Evolutionary conservation across 2,888 invertebrate species (phyloP).

Genomic region (Hirtodrosophila duncani): DNA sequence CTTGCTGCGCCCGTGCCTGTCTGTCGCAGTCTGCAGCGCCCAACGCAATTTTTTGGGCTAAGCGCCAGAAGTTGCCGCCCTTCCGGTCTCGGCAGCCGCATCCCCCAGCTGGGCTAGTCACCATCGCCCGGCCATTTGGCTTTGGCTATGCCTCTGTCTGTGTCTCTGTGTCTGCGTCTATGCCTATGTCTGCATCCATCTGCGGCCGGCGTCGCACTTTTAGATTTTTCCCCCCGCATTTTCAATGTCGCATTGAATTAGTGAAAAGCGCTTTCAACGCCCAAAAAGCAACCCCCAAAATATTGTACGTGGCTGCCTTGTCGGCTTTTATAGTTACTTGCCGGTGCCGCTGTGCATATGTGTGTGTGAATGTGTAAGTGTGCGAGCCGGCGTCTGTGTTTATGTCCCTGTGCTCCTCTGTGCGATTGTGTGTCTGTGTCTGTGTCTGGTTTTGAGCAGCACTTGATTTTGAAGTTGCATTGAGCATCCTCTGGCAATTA

Average conservation of each 20-base stretch:
- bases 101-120: slow-evolving; percentile 50
- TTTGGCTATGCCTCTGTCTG: background rate
- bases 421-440: slow-evolving; percentile 18
- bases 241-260: slow-evolving; percentile 77
- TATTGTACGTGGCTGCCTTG: slow-evolving; percentile 32
- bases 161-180: background rate
- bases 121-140: slow-evolving; percentile 5
- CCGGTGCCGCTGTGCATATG: slow-evolving; percentile 2
- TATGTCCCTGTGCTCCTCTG: slow-evolving; percentile 9
- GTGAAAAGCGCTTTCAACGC: slow-evolving; percentile 72
- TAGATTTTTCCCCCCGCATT: slow-evolving; percentile 59
- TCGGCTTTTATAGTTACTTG: slow-evolving; percentile 42
- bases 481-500: slow-evolving; percentile 58
- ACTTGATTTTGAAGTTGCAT: slow-evolving; percentile 53
- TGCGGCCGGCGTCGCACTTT: slow-evolving; percentile 44
- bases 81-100: slow-evolving; percentile 46
- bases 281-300: slow-evolving; percentile 63
- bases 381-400: slow-evolving; percentile 5
- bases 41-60: slow-evolving; percentile 15
- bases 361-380: slow-evolving; percentile 3
- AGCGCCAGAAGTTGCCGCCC: slow-evolving; percentile 56
- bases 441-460: slow-evolving; percentile 51
- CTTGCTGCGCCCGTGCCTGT: no score
- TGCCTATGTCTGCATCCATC: slow-evolving; percentile 32
- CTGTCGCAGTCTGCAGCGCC: no score